phyloP scores from a whole-genome alignment of 2,797 vertebrate species.

The Takifugu rubripes region DNA sequence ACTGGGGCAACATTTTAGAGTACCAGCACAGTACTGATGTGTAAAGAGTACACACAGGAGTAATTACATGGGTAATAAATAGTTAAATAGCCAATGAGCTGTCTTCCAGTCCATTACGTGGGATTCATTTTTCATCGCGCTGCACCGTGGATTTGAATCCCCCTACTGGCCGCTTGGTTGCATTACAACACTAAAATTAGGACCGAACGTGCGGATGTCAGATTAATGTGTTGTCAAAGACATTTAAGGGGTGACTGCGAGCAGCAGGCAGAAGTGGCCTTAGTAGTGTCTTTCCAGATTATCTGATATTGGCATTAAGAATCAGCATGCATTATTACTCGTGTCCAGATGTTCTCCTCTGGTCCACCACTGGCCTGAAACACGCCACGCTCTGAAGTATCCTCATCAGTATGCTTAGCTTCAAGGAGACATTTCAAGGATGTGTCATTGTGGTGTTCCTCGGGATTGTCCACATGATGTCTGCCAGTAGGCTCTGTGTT shows the following conservation, averaged over 20 bases:
- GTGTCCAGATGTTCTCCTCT: background rate
- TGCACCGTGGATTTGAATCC: constrained; percentile 19
- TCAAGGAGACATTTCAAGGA: constrained; percentile 15
- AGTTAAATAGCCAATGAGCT: background rate
- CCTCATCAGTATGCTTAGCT: constrained; percentile 30
- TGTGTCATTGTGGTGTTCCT: constrained; percentile 2
- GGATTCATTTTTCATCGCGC: constrained; percentile 14
- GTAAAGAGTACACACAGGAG: too few relatives aligned
- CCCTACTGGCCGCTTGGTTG: constrained; percentile 39
- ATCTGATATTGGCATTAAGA: constrained; percentile 6
- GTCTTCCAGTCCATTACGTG: background rate
- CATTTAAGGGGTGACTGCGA: too few relatives aligned
- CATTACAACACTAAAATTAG: constrained; percentile 20
- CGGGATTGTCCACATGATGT: constrained; percentile 6
- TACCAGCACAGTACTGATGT: too few relatives aligned
- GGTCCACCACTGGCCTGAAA: constrained; percentile 5
- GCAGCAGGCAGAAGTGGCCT: too few relatives aligned
- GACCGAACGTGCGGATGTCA: background rate
- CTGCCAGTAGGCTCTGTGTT: constrained; percentile 18
- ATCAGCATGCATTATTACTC: background rate
- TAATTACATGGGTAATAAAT: background rate
- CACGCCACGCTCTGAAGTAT: background rate
- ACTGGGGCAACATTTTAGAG: too few relatives aligned
- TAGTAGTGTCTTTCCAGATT: background rate
- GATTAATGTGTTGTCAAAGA: too few relatives aligned